These are phyloP conservation scores for Todiramphus saurophagus DNA, from an alignment of 2,113 vertebrate species.

Conservation along the genomic window DNA sequence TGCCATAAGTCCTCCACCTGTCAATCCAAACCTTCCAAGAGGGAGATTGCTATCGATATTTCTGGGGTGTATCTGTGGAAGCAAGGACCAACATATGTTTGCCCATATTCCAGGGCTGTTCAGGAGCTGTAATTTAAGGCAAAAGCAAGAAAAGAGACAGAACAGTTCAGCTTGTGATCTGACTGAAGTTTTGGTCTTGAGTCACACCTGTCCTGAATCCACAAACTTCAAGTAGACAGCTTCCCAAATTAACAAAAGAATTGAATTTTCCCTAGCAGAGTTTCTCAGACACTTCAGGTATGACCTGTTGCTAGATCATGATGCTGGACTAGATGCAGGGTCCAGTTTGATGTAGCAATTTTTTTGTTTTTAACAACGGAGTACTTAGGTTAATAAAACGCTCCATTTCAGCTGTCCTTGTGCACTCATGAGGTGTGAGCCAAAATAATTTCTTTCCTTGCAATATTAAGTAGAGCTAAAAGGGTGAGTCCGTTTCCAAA, in stretches of 20 bases:
- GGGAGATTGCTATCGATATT: not conserved
- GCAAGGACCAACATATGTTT: not conserved
- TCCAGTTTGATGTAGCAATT: not conserved
- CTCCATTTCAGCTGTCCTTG: not conserved
- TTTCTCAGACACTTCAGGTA: not conserved
- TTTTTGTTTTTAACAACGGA: not conserved
- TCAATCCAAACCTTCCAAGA: not conserved
- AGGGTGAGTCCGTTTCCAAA: not conserved
- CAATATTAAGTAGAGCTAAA: not conserved
- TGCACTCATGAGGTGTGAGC: not conserved
- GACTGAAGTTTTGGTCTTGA: not conserved
- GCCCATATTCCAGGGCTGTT: not conserved
- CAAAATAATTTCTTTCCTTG: not conserved
- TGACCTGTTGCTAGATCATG: not conserved
- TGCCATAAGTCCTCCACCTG: not conserved
- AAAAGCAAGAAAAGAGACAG: not conserved
- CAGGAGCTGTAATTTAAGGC: not conserved
- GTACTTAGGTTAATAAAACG: not conserved
- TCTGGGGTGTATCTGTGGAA: not conserved
- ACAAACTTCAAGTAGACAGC: not conserved
- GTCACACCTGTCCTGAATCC: not conserved
- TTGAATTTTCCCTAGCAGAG: not conserved
- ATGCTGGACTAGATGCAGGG: not conserved
- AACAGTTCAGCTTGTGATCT: not conserved
- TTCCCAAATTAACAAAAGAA: not conserved